Conservation (phyloP, 2,797 vertebrate species). For the Oreortyx pictus region DNA sequence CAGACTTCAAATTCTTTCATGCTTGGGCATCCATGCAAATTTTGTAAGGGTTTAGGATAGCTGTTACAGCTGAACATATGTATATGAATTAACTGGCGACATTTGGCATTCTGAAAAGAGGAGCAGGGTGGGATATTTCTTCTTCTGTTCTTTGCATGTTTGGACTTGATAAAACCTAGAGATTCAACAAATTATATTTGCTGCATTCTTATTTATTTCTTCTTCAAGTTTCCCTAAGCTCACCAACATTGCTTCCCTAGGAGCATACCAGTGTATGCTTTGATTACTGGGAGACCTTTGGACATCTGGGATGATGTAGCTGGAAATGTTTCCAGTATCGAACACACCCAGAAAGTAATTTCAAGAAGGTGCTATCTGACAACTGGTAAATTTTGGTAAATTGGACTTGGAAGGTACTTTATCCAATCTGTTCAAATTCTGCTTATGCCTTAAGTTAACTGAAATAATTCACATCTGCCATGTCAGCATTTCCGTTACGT, state of each 20-base stretch:
- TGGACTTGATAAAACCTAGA: not conserved
- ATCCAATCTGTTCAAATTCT: not conserved
- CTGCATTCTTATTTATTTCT: not conserved
- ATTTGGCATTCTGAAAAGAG: not conserved
- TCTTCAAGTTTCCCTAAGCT: not conserved
- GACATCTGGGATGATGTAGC: fast-evolving
- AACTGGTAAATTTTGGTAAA: not conserved
- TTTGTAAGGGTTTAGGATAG: not conserved
- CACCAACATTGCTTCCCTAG: not conserved
- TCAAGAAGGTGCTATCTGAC: not conserved
- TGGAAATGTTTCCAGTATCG: not conserved
- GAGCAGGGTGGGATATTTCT: not conserved
- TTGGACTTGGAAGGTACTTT: not conserved
- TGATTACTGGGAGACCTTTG: not conserved
- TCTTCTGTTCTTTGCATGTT: not conserved
- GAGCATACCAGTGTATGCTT: not conserved
- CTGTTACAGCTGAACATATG: not conserved
- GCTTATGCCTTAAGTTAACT: not conserved
- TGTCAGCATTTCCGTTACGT: not conserved
- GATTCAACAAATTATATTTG: not conserved
- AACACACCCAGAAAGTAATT: not conserved
- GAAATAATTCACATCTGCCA: not conserved
- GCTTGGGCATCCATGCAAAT: not conserved
- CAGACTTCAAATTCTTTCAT: not conserved
- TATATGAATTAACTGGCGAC: not conserved